Evolutionary conservation across 2,113 vertebrate species (phyloP), one percentile per base, ranked within the genome.

Genomic region (Campylomormyrus tamandua): DNA sequence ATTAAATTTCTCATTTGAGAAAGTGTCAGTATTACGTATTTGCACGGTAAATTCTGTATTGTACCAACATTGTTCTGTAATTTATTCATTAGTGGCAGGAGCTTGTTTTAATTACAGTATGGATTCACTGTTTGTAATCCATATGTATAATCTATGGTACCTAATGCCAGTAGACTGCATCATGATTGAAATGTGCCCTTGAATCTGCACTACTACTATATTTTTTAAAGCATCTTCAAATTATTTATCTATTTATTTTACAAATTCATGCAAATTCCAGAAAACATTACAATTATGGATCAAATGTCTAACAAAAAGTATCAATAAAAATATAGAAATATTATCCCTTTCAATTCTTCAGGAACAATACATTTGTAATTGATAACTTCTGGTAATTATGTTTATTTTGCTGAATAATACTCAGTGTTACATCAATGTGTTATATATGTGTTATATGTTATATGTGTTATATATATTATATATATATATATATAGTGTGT

Each of bases 1-100:
- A 87, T 87, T 52, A 49, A 87, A 87, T 87, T 87, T 52, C 84
- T 52, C 49, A 87, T 52, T 53, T 87, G 21, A 87, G n/a, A 87
- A 87, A 27, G 84, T 52, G 84, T 52, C 46, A 52, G 27, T 52
- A 53, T 53, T 87, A 53, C 13, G 27, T 53, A 53, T 87, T 87
- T 53, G 15, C 48, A 56, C 7, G 85, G 19, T 48, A 84, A 84
- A 80, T 80, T 80, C 74, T 84, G 83, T 84, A 48, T 84, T 84
- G 39, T 84, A 80, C 74, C 74, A 80, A 80, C 31, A 80, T 80
- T 80, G 74, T 80, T 10, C 74, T 42, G 74, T 80, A 80, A 80
- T 80, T 80, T 80, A 80, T 80, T 80, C 74, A 80, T 80, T 80
- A 80, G 74, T 42, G 74, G 2, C 13, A 80, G 35, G 74, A 35